These are phyloP conservation scores for Microctonus aethiopoides DNA, from an alignment of 2,888 invertebrate species.

Conservation along the genomic window DNA sequence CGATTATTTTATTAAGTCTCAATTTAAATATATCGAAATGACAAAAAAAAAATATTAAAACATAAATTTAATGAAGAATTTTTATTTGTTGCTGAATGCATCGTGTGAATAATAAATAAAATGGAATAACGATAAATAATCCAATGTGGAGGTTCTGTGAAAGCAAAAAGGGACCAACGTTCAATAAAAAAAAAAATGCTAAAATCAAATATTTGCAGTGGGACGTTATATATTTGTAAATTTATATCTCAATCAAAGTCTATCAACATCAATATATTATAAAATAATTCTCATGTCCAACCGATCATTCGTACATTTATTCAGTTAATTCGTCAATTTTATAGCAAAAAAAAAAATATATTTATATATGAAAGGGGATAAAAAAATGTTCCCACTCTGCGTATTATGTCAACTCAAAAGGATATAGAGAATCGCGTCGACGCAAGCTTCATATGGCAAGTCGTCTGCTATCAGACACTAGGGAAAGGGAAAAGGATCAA, in stretches of 20 bases:
- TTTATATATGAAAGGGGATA: too few relatives aligned
- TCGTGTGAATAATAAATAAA: not conserved
- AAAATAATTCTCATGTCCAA: not conserved
- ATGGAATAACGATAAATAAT: not conserved
- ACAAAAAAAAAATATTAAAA: too few relatives aligned
- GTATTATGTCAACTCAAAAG: slow-evolving; percentile 12
- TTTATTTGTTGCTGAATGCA: not conserved
- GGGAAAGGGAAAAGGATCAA: slow-evolving; percentile 58
- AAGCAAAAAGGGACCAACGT: slow-evolving; percentile 7
- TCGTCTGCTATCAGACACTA: slow-evolving; percentile 37
- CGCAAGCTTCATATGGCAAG: slow-evolving; percentile 36
- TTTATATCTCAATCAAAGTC: not conserved
- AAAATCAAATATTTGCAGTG: slow-evolving; percentile 6
- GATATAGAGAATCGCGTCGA: slow-evolving; percentile 26
- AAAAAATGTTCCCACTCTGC: too few relatives aligned
- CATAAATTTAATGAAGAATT: too few relatives aligned
- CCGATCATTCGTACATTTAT: too few relatives aligned
- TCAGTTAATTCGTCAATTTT: too few relatives aligned
- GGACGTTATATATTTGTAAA: not conserved
- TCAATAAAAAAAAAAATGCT: not conserved
- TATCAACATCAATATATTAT: not conserved
- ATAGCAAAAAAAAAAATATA: too few relatives aligned
- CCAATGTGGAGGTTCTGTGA: not conserved
- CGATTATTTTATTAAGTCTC: too few relatives aligned
- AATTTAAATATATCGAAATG: too few relatives aligned